Base-by-base conservation (phyloP, 2,113 vertebrate species). In the Hoplias malabaricus region DNA sequence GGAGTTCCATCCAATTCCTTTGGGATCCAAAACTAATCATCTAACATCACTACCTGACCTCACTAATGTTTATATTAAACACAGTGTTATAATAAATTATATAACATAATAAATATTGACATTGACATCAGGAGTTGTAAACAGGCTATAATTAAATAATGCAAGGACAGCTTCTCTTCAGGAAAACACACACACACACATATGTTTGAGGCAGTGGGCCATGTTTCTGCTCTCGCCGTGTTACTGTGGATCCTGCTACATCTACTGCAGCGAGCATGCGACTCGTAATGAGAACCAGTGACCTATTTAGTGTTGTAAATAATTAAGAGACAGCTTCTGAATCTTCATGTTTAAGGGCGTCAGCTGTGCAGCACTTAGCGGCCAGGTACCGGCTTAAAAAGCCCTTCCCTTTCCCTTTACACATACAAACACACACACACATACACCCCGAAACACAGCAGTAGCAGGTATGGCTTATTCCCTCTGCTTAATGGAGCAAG, bases 251-350 rank as follows among this genome's bases (percentile, higher is more conserved):
- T 83, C 82, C 80, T 68, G 75, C 29, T 63, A 75, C 43, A 73
- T 23, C 69, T 84, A 71, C 53, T 82, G 82, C 73, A 84, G 84
- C 83, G 83, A 80, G 82, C 80, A 63, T 83, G 80, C 34, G 73
- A 77, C 85, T 86, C 81, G 86, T 87, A 88, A 87, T 85, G 88
- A 85, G 85, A 89, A 83, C 74, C 83, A 85, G 83, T 88, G 89
- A 90, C 88, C 87, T 89, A 90, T 88, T 90, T 89, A 90, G 78
- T 73, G 75, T 61, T 75, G 86, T 91, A 82, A 90, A 91, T 89
- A 88, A 91, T 90, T 91, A 86, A 91, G 86, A 63, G 65, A 1
- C 0, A 84, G 81, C 80, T 82, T 87, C 78, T 81, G 83, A 86
- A 87, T 86, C 81, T 62, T 77, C 73, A 62, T 81, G 70, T 84